phyloP scores from a whole-genome alignment of 2,113 vertebrate species.

The Formicarius rufipectus region DNA sequence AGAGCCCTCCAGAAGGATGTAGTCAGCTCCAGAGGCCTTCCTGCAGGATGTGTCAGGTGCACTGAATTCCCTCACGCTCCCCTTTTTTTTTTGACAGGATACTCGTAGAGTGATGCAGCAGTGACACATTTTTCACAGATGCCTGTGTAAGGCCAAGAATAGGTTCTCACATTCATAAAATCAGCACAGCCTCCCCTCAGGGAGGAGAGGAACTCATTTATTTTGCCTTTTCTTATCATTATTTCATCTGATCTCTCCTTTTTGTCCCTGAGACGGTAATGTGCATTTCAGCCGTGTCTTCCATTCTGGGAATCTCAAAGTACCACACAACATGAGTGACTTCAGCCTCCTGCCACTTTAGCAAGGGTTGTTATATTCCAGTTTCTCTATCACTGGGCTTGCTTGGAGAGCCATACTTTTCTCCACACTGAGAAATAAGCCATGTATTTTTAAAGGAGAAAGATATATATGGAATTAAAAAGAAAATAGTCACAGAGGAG shows the following conservation, averaged over 20 bases:
- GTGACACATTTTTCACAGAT: not conserved
- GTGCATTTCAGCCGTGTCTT: not conserved
- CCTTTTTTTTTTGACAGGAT: not conserved
- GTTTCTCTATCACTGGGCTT: not conserved
- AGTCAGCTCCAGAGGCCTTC: not conserved
- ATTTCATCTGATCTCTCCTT: not conserved
- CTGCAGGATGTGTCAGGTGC: not conserved
- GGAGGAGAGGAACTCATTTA: not conserved
- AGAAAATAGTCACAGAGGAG: not conserved
- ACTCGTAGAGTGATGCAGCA: not conserved
- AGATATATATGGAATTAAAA: not conserved
- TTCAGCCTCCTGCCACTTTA: not conserved
- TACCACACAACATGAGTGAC: not conserved
- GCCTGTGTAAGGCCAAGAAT: not conserved
- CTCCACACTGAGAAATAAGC: not conserved
- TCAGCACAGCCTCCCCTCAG: not conserved
- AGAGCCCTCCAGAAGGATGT: not conserved
- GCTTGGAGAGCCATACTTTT: not conserved
- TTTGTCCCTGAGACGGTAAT: not conserved
- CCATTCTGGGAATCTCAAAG: not conserved
- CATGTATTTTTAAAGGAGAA: not conserved
- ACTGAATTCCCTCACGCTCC: not conserved
- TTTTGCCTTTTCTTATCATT: conserved; percentile 33
- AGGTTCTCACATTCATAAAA: conserved; percentile 46
- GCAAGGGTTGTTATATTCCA: not conserved